A percentile compares a stretch with the other conserved stretches of the same genome.
phyloP scores from a whole-genome alignment of 2,797 vertebrate species.

The Clarias laeviceps region DNA sequence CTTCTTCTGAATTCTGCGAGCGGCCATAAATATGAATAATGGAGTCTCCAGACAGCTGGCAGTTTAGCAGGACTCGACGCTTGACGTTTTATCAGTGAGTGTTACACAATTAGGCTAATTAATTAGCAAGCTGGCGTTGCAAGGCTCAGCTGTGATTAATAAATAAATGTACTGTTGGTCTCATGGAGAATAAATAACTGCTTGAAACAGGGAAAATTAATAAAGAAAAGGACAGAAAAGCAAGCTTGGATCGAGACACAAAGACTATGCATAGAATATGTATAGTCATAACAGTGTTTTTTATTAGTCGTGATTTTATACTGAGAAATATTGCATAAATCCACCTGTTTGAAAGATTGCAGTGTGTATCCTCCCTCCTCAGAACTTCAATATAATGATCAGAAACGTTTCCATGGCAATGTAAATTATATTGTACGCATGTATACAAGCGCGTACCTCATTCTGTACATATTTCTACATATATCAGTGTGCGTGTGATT shows the following conservation, averaged over 20 bases:
- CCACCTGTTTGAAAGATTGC: background rate
- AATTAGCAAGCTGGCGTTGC: slow-evolving; percentile 32
- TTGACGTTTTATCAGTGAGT: slow-evolving; percentile 8
- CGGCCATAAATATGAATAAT: slow-evolving; percentile 1
- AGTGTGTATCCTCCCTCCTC: background rate
- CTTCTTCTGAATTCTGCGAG: background rate
- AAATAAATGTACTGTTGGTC: slow-evolving; percentile 20
- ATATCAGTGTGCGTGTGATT: background rate
- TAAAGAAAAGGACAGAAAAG: background rate
- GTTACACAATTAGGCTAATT: slow-evolving; percentile 39
- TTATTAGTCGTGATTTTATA: background rate
- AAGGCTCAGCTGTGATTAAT: slow-evolving; percentile 40
- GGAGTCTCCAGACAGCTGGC: slow-evolving; percentile 20
- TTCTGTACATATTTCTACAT: background rate
- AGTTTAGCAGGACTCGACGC: slow-evolving; percentile 23
- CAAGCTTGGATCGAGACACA: background rate
- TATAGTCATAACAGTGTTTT: background rate
- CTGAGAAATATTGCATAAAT: too few relatives aligned
- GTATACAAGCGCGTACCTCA: background rate
- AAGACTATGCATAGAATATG: background rate
- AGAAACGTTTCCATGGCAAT: background rate
- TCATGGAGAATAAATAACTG: slow-evolving; percentile 7
- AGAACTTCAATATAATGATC: background rate
- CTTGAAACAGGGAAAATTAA: background rate
- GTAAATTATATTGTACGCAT: background rate